These are phyloP conservation scores for Agrilus biguttatus DNA, from an alignment of 2,888 invertebrate species.

Conservation along the genomic window DNA sequence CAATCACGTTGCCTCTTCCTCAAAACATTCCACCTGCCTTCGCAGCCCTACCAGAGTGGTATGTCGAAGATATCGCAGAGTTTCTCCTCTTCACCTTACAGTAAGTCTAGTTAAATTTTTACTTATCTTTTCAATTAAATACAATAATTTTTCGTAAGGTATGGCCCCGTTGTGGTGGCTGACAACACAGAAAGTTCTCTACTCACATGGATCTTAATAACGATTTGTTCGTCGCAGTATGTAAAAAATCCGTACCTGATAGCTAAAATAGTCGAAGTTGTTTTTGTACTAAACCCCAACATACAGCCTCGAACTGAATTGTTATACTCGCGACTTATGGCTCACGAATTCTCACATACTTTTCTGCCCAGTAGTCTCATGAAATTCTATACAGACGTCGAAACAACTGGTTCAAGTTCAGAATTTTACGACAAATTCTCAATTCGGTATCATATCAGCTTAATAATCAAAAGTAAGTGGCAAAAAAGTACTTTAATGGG, in stretches of 20 bases:
- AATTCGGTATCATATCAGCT: conserved; percentile 94
- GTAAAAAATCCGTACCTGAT: conserved; percentile 94
- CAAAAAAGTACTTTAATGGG: conserved; percentile 35
- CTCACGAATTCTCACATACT: conserved; percentile 71
- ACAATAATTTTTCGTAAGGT: conserved; percentile 37
- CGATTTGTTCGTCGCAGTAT: conserved; percentile 80
- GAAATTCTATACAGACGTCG: conserved; percentile 98
- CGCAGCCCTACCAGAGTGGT: conserved; percentile 91
- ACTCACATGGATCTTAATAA: conserved; percentile 75
- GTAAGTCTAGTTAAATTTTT: conserved; percentile 42
- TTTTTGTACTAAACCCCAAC: conserved; percentile 64
- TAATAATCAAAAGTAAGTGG: conserved; percentile 65
- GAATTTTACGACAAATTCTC: conserved; percentile 99
- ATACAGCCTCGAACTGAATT: conserved; percentile 37
- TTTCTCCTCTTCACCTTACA: conserved; percentile 85
- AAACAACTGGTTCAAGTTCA: conserved; percentile 92
- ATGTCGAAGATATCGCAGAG: conserved; percentile 94
- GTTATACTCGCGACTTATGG: conserved; percentile 66
- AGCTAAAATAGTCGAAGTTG: conserved; percentile 88
- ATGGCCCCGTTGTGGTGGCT: conserved; percentile 57
- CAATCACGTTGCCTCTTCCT: conserved; percentile 38
- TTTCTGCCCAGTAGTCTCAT: conserved; percentile 80
- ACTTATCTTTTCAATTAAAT: background rate
- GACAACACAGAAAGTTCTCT: conserved; percentile 69
- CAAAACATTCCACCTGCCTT: conserved; percentile 59